phyloP scores from a whole-genome alignment of 2,113 vertebrate genomes.

The Grammomys dolichurus region DNA sequence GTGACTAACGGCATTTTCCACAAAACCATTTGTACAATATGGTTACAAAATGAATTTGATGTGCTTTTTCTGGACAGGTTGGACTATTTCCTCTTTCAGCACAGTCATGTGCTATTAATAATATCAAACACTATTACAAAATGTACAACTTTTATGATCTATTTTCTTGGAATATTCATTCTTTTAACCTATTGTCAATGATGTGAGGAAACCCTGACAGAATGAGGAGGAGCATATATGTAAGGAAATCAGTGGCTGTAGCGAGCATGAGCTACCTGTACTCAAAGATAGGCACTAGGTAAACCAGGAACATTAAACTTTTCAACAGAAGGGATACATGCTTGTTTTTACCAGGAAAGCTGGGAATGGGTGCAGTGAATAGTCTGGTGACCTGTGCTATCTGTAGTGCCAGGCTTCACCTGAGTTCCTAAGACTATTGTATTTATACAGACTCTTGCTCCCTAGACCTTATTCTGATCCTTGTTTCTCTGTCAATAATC shows the following conservation, averaged over 20 bases:
- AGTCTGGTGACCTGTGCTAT: not conserved
- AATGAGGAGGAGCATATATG: not conserved
- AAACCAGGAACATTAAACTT: not conserved
- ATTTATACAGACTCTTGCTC: not conserved
- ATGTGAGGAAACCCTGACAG: not conserved
- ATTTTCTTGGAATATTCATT: not conserved
- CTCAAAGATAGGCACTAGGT: not conserved
- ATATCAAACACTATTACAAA: not conserved
- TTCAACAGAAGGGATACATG: not conserved
- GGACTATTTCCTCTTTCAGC: not conserved
- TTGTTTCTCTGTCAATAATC: not conserved
- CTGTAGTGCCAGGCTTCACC: not conserved
- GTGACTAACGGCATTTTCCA: not conserved
- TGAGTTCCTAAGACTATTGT: not conserved
- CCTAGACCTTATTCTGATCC: not conserved
- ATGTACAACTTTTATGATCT: not conserved
- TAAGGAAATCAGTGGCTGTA: not conserved
- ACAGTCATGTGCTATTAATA: not conserved
- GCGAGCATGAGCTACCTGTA: too few species aligned
- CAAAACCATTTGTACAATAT: not conserved
- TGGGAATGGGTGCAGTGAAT: too few species aligned
- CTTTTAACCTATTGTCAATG: not conserved
- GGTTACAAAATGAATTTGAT: not conserved
- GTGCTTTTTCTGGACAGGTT: not conserved
- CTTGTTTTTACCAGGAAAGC: too few species aligned